These are phyloP conservation scores for Macrobrachium nipponense DNA, from an alignment of 1,140 invertebrate genomes.

Conservation along the genomic window DNA sequence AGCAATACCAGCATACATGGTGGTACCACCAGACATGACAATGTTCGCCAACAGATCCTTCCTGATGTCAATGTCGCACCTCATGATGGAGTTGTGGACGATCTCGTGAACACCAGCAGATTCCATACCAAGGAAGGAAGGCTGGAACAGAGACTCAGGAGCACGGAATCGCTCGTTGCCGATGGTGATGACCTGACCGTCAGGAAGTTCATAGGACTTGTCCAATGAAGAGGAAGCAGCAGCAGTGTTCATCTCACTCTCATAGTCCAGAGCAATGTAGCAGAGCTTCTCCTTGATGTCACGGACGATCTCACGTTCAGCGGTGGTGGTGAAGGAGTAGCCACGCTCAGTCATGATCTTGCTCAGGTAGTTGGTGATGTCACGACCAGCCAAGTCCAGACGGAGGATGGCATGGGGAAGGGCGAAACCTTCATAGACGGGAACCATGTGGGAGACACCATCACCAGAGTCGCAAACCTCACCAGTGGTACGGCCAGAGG, in stretches of 20 bases:
- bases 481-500: conserved; percentile 94
- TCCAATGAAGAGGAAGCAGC: conserved; percentile 23
- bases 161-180: conserved; percentile 81
- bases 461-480: conserved; percentile 46
- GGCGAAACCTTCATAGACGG: conserved; percentile 30
- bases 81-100: conserved; percentile 91
- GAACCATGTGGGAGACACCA: conserved; percentile 38
- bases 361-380: no score
- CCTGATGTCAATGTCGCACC: conserved; percentile 88
- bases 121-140: conserved; percentile 85
- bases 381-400: no score
- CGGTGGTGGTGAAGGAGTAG: conserved; percentile 66
- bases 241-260: conserved; percentile 9
- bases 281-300: conserved; percentile 30
- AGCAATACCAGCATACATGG: conserved; percentile 76
- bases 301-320: conserved; percentile 72
- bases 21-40: conserved; percentile 75
- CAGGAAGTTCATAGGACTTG: conserved; percentile 69
- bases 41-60: conserved; percentile 84
- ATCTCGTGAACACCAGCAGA: conserved; percentile 86
- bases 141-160: conserved; percentile 87
- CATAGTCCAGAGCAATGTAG: conserved; percentile 27
- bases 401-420: no score
- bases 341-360: conserved; percentile 71
- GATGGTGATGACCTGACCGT: conserved; percentile 69